Percentiles rank a stretch among this genome's conserved stretches.
These are phyloP conservation scores for Candidula unifasciata DNA, from an alignment of 2,888 invertebrate genomes.

Conservation along the genomic window DNA sequence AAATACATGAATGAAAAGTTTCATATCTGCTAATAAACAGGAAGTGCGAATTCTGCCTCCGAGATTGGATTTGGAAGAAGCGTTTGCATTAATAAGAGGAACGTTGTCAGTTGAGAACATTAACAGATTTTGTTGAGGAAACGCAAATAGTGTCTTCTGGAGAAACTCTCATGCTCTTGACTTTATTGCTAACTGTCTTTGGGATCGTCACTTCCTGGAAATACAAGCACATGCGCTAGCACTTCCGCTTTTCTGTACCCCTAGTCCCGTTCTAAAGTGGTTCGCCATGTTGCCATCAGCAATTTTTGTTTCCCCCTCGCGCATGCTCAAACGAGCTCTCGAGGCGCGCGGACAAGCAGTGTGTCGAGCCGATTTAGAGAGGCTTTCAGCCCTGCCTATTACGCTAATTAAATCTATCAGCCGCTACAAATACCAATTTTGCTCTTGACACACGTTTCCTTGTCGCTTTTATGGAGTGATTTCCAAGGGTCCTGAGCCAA, in stretches of 20 bases:
- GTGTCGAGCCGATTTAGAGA: conserved; percentile 39
- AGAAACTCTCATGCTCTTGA: conserved; percentile 42
- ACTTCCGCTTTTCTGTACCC: conserved; percentile 43
- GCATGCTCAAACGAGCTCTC: conserved; percentile 48
- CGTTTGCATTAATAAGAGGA: conserved; percentile 15
- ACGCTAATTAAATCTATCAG: conserved; percentile 53
- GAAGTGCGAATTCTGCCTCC: conserved; percentile 33
- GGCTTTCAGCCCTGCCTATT: conserved; percentile 51
- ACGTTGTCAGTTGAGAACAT: conserved; percentile 29
- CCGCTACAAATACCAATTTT: conserved; percentile 49
- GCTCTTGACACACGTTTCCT: conserved; percentile 49
- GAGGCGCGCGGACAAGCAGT: conserved; percentile 45
- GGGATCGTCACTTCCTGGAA: conserved; percentile 49
- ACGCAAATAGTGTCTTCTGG: conserved; percentile 26
- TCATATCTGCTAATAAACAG: conserved; percentile 35
- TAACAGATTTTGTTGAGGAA: conserved; percentile 39
- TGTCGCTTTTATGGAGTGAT: conserved; percentile 36
- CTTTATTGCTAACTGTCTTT: conserved; percentile 45
- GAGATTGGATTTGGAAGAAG: conserved; percentile 28
- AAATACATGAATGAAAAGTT: conserved; percentile 25
- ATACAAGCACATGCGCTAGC: conserved; percentile 47
- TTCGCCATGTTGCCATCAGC: conserved; percentile 47
- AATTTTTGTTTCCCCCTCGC: conserved; percentile 43
- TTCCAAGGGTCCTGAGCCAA: conserved; percentile 37
- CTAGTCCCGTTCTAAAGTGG: conserved; percentile 36